Evolutionary conservation across 2,888 invertebrate genomes (phyloP), one percentile per base, ranked within the genome.

Genomic region (Taphrorychus bicolor): DNA sequence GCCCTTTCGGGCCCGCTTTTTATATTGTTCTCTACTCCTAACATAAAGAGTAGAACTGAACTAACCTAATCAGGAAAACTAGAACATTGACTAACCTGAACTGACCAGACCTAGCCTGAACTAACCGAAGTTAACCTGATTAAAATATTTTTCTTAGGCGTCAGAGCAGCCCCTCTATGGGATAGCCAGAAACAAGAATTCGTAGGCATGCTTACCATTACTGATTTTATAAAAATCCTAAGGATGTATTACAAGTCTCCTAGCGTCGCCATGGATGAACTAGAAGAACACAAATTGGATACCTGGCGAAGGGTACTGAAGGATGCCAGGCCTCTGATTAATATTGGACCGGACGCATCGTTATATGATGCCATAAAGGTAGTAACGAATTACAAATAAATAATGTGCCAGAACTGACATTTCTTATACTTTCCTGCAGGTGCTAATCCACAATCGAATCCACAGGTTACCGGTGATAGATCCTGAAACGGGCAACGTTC

Each of bases 171-270:
- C 42, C 98, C 99, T 5, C 86, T 99, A 73, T 99, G 98, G 98
- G 97, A 99, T 84, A 94, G 94, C 73, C 86, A 88, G 71, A 89
- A 90, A 76, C 97, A 98, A 82, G 89, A 91, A 82, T 97, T 96
- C 84, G 93, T 98, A 71, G 99, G 98, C 75, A 98, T 99, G 97
- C 87, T 99, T 76, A 98, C 98, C 73, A 98, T 99, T 78, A 98
- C 99, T 60, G 98, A 99, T 85, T 99, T 99, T 84, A 99, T 99
- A 79, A 95, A 97, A 84, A 98, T 98, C 78, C 88, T 99, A 76
- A 93, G 95, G 84, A 97, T 95, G 91, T 97, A 97, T 87, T 97
- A 98, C 85, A 96, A 93, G 79, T 94, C 96, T 77, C 95, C 95
- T 60, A 87, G 91, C 76, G 93, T 93, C 65, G 89, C 93, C 75